phyloP scores from a whole-genome alignment of 2,888 invertebrate genomes.

The Parnassius mnemosyne region DNA sequence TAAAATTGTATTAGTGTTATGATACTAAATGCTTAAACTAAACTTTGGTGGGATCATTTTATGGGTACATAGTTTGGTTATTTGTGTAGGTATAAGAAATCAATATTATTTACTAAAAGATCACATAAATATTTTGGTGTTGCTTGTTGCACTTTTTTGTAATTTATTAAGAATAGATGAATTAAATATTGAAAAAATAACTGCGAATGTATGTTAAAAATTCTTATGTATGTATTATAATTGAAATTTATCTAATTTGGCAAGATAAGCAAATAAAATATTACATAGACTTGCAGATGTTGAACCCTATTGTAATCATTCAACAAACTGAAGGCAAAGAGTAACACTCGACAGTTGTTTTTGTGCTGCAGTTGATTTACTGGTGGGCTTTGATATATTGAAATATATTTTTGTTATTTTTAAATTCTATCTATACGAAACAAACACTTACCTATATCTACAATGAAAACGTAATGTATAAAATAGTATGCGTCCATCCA shows the following conservation, averaged over 20 bases:
- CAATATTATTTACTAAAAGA: conserved; percentile 14
- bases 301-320: not conserved
- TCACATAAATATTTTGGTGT: conserved; percentile 1
- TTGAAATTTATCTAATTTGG: conserved; percentile 7
- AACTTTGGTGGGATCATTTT: conserved; percentile 78
- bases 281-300: not conserved
- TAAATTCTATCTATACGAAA: conserved; percentile 18
- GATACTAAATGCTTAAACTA: conserved; percentile 71
- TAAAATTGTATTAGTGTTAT: conserved; percentile 48
- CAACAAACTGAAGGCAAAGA: not conserved
- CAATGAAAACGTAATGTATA: conserved; percentile 19
- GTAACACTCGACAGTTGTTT: not conserved
- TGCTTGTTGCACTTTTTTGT: not conserved
- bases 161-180: not conserved
- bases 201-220: not conserved
- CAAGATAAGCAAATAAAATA: conserved; percentile 15
- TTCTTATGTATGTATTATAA: conserved; percentile 10
- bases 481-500: conserved; percentile 9
- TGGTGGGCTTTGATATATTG: conserved; percentile 27
- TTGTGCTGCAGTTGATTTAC: conserved; percentile 9
- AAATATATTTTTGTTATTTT: conserved; percentile 10
- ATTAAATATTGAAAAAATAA: conserved; percentile 4
- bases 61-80: conserved; percentile 57
- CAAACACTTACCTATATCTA: conserved; percentile 28
- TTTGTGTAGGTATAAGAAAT: conserved; percentile 31